Base-by-base conservation (phyloP, 2,888 invertebrate genomes). In the Zele albiditarsus region DNA sequence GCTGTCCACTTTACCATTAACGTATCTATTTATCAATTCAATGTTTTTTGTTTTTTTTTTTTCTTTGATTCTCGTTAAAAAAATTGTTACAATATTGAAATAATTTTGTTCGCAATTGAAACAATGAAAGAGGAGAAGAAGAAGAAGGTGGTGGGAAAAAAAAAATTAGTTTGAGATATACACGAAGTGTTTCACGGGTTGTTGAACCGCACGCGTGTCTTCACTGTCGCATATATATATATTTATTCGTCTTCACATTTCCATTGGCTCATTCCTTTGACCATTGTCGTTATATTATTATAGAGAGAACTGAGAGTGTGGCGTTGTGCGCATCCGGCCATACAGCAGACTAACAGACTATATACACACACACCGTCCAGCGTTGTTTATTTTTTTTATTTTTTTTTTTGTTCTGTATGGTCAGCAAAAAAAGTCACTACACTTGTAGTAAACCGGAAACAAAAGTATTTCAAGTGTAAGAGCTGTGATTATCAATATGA, bases 351-450 rank as follows among this genome's bases (percentile, higher is more conserved):
- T n/a, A n/a, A n/a, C n/a, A n/a, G n/a, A n/a, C n/a, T n/a, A n/a
- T n/a, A n/a, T 38, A 2, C 12, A 38, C 12, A 53, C 53, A n/a
- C 0, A 8, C 23, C 20, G 53, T 5, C 20, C 53, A 1, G n/a
- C 53, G n/a, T 53, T 53, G n/a, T n/a, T n/a, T n/a, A n/a, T n/a
- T n/a, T n/a, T n/a, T n/a, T n/a, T n/a, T n/a, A n/a, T n/a, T n/a
- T n/a, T n/a, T n/a, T n/a, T n/a, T n/a, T n/a, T n/a, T n/a, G n/a
- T 83, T 81, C 82, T 80, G 80, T 73, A 49, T 67, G 79, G 80
- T 80, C 79, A 67, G 28, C 20, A 49, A 20, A 53, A 53, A 53
- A 57, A 5, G 31, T 33, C 25, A 23, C 14, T 12, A 38, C 38
- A 38, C 38, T 38, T 23, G 10, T n/a, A n/a, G 27, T 20, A 33